phyloP scores from a whole-genome alignment of 37 sponge, comb jelly and placozoan genomes.

The Cliona cf. orientalis region DNA sequence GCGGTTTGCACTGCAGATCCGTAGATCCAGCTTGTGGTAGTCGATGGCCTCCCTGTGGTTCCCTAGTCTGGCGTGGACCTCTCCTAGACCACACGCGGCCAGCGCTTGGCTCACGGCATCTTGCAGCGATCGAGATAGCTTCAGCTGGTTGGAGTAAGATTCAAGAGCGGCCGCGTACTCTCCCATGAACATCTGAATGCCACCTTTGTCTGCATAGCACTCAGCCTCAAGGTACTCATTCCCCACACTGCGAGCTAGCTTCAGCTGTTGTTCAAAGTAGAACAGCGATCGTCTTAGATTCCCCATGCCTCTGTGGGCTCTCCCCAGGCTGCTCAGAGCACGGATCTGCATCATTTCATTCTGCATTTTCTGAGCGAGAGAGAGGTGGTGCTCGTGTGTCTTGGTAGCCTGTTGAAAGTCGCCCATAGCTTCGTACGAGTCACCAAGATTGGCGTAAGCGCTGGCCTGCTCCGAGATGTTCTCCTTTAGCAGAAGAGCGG shows the following conservation, averaged over 20 bases:
- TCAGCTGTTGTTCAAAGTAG: slow-evolving; percentile 76
- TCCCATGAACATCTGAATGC: slow-evolving; percentile 73
- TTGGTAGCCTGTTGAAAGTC: slow-evolving; percentile 68
- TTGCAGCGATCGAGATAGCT: slow-evolving; percentile 59
- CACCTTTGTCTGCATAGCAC: slow-evolving; percentile 91
- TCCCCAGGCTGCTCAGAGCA: slow-evolving; percentile 80
- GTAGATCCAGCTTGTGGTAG: slow-evolving; percentile 77
- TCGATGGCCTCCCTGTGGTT: slow-evolving; percentile 76
- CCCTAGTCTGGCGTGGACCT: slow-evolving; percentile 80
- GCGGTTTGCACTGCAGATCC: slow-evolving; percentile 51
- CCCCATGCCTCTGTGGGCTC: slow-evolving; percentile 81
- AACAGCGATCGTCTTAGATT: slow-evolving; percentile 62
- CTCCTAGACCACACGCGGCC: slow-evolving; percentile 84
- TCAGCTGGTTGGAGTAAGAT: slow-evolving; percentile 71
- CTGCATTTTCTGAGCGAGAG: slow-evolving; percentile 40
- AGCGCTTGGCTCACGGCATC: slow-evolving; percentile 74
- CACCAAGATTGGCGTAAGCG: slow-evolving; percentile 90
- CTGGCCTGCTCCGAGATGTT: slow-evolving; percentile 71
- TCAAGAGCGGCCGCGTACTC: slow-evolving; percentile 73
- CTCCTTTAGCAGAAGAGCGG: slow-evolving; percentile 58
- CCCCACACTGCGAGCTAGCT: slow-evolving; percentile 51
- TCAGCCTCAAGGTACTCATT: slow-evolving; percentile 81
- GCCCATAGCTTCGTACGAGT: slow-evolving; percentile 80
- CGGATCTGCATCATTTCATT: slow-evolving; percentile 59
- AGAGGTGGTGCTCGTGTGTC: slow-evolving; percentile 76